Evolutionary conservation across 2,113 vertebrate genomes (phyloP).

Genomic region (Brienomyrus brachyistius): DNA sequence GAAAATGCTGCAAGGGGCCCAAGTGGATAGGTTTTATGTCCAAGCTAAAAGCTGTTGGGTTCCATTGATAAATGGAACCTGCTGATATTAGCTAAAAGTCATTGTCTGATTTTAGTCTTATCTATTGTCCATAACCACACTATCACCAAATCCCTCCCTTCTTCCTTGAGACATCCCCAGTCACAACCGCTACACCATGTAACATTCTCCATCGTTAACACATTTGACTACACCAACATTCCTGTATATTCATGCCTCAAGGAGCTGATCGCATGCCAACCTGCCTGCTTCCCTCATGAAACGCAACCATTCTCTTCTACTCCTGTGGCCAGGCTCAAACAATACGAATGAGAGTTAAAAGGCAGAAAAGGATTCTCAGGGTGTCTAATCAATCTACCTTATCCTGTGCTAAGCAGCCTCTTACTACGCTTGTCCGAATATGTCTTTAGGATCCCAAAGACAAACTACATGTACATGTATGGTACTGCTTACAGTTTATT

Average conservation of each 20-base stretch:
- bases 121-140: conserved; percentile 64
- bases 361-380: conserved; percentile 63
- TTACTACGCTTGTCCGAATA: conserved; percentile 45
- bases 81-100: conserved; percentile 68
- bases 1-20: conserved; percentile 21
- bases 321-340: conserved; percentile 49
- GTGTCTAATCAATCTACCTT: conserved; percentile 60
- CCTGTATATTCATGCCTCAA: conserved; percentile 66
- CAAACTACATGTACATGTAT: conserved; percentile 38
- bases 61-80: conserved; percentile 69
- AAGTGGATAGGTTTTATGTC: conserved; percentile 52
- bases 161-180: conserved; percentile 54
- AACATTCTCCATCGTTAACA: conserved; percentile 72
- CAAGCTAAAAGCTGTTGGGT: conserved; percentile 69
- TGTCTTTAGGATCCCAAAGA: conserved; percentile 63
- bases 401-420: conserved; percentile 42
- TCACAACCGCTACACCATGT: conserved; percentile 68
- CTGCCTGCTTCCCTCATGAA: conserved; percentile 51
- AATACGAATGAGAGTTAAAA: conserved; percentile 38
- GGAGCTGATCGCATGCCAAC: conserved; percentile 62
- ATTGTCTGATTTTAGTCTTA: conserved; percentile 70
- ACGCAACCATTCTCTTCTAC: conserved; percentile 51
- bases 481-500: conserved; percentile 49
- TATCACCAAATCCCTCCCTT: conserved; percentile 15
- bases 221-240: conserved; percentile 62